Conservation (phyloP, 2,797 vertebrate species). For the Carcharodon carcharias region DNA sequence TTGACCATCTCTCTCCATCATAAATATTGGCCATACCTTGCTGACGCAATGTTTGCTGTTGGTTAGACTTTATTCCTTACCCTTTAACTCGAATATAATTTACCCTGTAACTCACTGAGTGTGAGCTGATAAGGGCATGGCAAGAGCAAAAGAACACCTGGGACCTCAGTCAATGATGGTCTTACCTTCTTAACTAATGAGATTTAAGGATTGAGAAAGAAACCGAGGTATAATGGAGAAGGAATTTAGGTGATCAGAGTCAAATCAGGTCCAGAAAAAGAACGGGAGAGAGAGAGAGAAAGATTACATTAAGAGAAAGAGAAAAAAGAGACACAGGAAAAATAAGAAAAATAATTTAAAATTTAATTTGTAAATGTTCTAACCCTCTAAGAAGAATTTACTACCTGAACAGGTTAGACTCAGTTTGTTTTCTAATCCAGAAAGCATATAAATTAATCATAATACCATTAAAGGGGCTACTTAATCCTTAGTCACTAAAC, state of each 20-base stretch:
- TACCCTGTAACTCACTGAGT: neutral
- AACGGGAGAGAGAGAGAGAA: neutral
- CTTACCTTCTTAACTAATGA: neutral
- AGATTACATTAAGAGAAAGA: neutral
- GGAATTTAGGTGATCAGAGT: neutral
- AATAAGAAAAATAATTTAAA: too few species aligned
- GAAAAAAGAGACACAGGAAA: too few species aligned
- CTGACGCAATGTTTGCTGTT: neutral
- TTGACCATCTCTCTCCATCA: neutral
- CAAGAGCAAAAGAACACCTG: neutral
- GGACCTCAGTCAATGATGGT: neutral
- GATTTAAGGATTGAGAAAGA: neutral
- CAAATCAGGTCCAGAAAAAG: neutral
- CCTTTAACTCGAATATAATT: neutral
- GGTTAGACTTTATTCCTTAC: neutral
- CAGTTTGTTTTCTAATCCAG: too few species aligned
- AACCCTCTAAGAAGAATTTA: too few species aligned
- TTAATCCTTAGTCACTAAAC: neutral
- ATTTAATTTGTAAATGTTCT: too few species aligned
- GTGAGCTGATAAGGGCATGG: neutral
- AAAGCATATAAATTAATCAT: too few species aligned
- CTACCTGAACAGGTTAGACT: too few species aligned
- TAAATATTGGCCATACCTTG: neutral
- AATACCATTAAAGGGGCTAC: too few species aligned
- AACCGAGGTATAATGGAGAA: neutral